Evolutionary conservation across 1,140 invertebrate species (phyloP).

Genomic region (Drosophila sp.): DNA sequence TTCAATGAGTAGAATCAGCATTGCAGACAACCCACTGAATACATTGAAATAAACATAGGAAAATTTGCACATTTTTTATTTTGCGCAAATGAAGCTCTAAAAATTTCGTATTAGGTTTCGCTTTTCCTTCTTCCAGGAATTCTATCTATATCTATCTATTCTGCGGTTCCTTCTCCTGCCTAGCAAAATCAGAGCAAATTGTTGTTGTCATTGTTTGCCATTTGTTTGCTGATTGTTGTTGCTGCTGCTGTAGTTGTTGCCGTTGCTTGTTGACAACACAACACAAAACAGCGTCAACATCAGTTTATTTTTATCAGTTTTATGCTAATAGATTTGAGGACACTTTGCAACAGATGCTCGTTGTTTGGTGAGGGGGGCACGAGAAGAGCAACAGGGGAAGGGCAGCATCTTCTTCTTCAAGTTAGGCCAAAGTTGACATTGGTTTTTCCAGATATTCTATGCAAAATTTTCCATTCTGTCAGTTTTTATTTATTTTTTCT

Average conservation of each 20-base stretch:
- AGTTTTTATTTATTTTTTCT: neutral
- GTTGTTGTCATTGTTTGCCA: slow-evolving; percentile 50
- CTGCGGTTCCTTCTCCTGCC: neutral
- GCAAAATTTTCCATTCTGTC: neutral
- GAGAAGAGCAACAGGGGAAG: slow-evolving; percentile 3
- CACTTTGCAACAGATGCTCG: slow-evolving; percentile 66
- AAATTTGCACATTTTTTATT: neutral
- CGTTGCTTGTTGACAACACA: slow-evolving; percentile 63
- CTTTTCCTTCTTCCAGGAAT: neutral
- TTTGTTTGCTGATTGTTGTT: slow-evolving; percentile 63
- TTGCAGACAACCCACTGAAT: too few species aligned
- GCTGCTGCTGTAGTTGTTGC: slow-evolving; percentile 13
- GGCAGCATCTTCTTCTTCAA: slow-evolving; percentile 15
- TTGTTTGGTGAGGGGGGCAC: neutral
- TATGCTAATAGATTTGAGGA: slow-evolving; percentile 71
- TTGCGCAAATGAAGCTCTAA: slow-evolving; percentile 22
- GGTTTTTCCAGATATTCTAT: slow-evolving; percentile 8
- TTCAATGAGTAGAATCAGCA: too few species aligned
- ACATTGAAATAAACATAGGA: neutral
- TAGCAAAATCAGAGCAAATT: slow-evolving; percentile 45
- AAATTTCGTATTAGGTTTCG: slow-evolving; percentile 1
- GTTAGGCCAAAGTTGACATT: slow-evolving; percentile 34
- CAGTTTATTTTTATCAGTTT: slow-evolving; percentile 75
- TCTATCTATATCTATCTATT: neutral
- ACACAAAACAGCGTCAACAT: slow-evolving; percentile 60